These are phyloP conservation scores for Ostrea denselamellosa DNA, from an alignment of 1,140 invertebrate species.

Conservation along the genomic window DNA sequence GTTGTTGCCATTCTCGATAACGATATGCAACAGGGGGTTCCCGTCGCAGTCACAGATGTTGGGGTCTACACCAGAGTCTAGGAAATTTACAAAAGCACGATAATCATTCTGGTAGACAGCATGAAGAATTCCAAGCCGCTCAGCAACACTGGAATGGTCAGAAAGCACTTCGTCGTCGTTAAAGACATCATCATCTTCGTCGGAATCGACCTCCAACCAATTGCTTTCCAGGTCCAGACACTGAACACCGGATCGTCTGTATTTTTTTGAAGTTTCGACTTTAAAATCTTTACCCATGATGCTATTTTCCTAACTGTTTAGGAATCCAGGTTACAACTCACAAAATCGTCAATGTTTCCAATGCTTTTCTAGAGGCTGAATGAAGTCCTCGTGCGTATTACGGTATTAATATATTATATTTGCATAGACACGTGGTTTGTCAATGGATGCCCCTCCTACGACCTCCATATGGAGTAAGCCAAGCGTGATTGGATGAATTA, in stretches of 20 bases:
- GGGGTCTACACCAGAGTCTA: slow-evolving; percentile 6
- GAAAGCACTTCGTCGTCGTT: slow-evolving; percentile 10
- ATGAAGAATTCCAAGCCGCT: neutral
- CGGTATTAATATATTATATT: neutral
- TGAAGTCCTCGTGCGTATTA: neutral
- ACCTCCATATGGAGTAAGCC: neutral
- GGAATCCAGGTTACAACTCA: neutral
- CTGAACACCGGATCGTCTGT: neutral
- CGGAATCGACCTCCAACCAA: neutral
- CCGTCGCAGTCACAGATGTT: slow-evolving; percentile 27
- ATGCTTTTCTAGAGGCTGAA: neutral
- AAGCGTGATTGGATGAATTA: slow-evolving; percentile 15
- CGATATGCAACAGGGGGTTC: slow-evolving; percentile 2
- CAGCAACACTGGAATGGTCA: neutral
- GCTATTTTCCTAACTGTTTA: too few relatives aligned
- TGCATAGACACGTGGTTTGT: neutral
- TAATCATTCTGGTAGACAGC: slow-evolving; percentile 20
- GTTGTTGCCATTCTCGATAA: slow-evolving; percentile 6
- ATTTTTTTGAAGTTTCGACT: neutral
- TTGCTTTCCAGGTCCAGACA: neutral
- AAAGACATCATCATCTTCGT: slow-evolving; percentile 11
- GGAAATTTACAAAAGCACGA: neutral
- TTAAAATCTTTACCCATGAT: slow-evolving; percentile 18
- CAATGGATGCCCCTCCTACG: neutral
- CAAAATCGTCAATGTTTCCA: neutral